Evolutionary conservation across 2,797 vertebrate genomes (phyloP), one percentile per base, ranked within the genome.

Genomic region (Macropodus opercularis): DNA sequence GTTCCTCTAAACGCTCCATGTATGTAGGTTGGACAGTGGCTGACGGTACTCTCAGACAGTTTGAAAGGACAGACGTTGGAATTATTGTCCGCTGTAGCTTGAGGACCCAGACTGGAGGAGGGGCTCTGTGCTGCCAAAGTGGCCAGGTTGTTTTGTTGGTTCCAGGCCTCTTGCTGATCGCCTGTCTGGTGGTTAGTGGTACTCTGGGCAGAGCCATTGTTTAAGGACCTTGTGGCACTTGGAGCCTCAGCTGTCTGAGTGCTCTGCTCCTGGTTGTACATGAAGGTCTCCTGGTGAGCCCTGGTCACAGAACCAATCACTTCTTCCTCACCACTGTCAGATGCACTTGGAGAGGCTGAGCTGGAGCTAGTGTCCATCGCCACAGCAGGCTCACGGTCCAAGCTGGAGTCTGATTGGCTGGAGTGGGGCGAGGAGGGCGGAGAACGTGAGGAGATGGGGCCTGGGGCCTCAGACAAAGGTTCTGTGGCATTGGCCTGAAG

Each of bases 251-350:
- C 9, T 11, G 89, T 5, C 72, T 88, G 87, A 72, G 31, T 63
- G 41, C 83, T 85, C 54, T 90, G 92, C 35, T 96, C 95, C 64
- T 96, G 96, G 89, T 95, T 96, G 83, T 95, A 97, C 93, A 95
- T 92, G 77, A 97, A 96, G 57, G 93, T 96, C 81, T 96, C 94
- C 86, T 95, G 94, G 75, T 96, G 95, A 23, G 94, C 94, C 63
- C 93, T 88, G 18, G 95, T 96, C 66, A 96, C 95, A 13, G 94
- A 93, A 54, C 95, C 94, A 0, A 96, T 94, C 71, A 94, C 94
- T 77, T 98, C 96, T 70, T 98, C 96, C 88, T 97, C 96, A 0
- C 94, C 92, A 54, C 95, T 94, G 85, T 98, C 95, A 3, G 90
- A 85, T 0, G 74, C 35, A 3, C 85, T 86, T 44, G 69, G 86